These are phyloP conservation scores for Sylvietta virens DNA, from an alignment of 2,113 vertebrate species.

Conservation along the genomic window DNA sequence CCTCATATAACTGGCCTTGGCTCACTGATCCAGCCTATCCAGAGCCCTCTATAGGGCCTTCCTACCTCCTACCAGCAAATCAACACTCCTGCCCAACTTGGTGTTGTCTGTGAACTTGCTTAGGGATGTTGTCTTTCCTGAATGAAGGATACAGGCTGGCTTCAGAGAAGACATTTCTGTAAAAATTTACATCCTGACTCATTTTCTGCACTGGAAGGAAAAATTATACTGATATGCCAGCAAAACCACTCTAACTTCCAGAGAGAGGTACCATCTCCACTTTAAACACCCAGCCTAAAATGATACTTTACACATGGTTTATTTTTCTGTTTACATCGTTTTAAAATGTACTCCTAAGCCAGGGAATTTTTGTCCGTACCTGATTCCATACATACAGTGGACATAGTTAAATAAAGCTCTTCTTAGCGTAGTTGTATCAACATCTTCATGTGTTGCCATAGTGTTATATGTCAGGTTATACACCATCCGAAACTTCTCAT, in stretches of 20 bases:
- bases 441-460: slow-evolving; percentile 81
- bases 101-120: neutral
- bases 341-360: neutral
- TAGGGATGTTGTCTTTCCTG: neutral
- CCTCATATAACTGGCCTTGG: neutral
- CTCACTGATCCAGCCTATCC: neutral
- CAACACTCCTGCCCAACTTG: neutral
- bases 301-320: neutral
- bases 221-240: neutral
- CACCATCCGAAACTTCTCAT: slow-evolving; percentile 84
- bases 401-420: slow-evolving; percentile 87
- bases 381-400: slow-evolving; percentile 89
- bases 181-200: neutral
- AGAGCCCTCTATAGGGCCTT: neutral
- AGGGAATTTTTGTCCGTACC: slow-evolving; percentile 53
- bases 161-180: neutral
- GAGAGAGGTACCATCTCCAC: neutral
- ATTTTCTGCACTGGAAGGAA: neutral
- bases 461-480: slow-evolving; percentile 84
- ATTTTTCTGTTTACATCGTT: neutral
- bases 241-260: neutral
- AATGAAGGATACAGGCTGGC: neutral
- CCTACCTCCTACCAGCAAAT: neutral
- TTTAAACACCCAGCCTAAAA: neutral
- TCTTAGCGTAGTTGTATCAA: slow-evolving; percentile 79